phyloP scores from a whole-genome alignment of 2,113 vertebrate genomes.

The Dolichallabes microphthalmus region DNA sequence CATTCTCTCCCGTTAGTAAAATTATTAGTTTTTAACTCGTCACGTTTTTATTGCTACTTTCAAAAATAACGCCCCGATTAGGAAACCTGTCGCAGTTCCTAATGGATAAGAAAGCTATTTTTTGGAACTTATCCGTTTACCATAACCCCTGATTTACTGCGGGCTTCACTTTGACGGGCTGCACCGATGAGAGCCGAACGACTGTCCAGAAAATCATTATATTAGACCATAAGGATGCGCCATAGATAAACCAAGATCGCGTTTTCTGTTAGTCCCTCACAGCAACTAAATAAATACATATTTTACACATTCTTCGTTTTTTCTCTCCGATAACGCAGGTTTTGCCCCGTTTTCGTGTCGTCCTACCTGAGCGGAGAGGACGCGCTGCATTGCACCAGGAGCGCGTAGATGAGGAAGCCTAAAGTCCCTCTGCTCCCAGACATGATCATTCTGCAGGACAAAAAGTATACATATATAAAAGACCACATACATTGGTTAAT shows the following conservation, averaged over 20 bases:
- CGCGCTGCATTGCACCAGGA: slow-evolving; percentile 90
- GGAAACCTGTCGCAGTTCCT: not conserved
- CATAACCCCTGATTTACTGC: not conserved
- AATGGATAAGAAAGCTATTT: not conserved
- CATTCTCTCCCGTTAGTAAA: not conserved
- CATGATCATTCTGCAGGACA: slow-evolving; percentile 81
- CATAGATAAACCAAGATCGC: not conserved
- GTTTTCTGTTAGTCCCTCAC: not conserved
- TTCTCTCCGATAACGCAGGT: too few relatives aligned
- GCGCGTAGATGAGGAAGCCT: slow-evolving; percentile 89
- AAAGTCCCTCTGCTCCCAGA: slow-evolving; percentile 89
- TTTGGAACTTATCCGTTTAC: not conserved
- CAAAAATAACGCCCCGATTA: not conserved
- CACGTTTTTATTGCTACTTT: not conserved
- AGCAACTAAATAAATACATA: too few relatives aligned
- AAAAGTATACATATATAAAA: slow-evolving; percentile 6
- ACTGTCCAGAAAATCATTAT: not conserved
- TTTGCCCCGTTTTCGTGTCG: not conserved
- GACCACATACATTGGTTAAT: not conserved
- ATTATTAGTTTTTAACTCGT: not conserved
- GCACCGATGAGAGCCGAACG: not conserved
- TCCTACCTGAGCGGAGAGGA: slow-evolving; percentile 80
- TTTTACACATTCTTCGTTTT: not conserved
- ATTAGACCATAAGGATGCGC: not conserved
- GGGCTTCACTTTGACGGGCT: not conserved